These are phyloP conservation scores for Palythoa caribaeorum DNA, from an alignment of 92 coral and sea anemone genomes.

Conservation along the genomic window DNA sequence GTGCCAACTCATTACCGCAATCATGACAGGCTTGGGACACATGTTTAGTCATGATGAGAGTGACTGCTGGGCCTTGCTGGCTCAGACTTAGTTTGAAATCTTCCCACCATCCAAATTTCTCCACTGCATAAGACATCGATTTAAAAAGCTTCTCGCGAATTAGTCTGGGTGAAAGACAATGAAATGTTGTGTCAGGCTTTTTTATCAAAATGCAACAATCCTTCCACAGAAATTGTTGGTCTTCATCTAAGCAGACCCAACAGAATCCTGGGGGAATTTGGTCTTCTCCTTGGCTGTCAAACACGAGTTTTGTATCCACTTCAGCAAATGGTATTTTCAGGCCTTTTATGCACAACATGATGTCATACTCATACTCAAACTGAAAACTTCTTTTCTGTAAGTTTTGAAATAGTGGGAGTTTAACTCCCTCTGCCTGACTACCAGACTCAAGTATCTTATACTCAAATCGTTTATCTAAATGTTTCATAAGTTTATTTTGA, in stretches of 20 bases:
- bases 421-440: slow-evolving; percentile 1
- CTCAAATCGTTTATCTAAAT: neutral
- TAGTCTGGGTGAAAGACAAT: slow-evolving; percentile 4
- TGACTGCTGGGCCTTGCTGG: slow-evolving; percentile 8
- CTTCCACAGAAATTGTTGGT: neutral
- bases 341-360: neutral
- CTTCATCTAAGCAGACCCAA: neutral
- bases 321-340: slow-evolving; percentile 4
- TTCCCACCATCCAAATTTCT: neutral
- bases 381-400: neutral
- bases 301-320: neutral
- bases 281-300: neutral
- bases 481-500: neutral
- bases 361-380: slow-evolving; percentile 1
- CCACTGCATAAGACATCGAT: neutral
- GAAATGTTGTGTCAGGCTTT: neutral
- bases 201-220: neutral
- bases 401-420: slow-evolving; percentile 7
- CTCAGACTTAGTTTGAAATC: neutral
- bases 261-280: neutral
- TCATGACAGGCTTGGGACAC: slow-evolving; percentile 17
- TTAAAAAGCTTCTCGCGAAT: neutral
- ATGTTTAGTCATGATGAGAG: slow-evolving; percentile 8
- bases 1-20: slow-evolving; percentile 19
- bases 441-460: slow-evolving; percentile 11